phyloP scores from a whole-genome alignment of 2,113 vertebrate genomes.

The Ceuthmochares aereus region DNA sequence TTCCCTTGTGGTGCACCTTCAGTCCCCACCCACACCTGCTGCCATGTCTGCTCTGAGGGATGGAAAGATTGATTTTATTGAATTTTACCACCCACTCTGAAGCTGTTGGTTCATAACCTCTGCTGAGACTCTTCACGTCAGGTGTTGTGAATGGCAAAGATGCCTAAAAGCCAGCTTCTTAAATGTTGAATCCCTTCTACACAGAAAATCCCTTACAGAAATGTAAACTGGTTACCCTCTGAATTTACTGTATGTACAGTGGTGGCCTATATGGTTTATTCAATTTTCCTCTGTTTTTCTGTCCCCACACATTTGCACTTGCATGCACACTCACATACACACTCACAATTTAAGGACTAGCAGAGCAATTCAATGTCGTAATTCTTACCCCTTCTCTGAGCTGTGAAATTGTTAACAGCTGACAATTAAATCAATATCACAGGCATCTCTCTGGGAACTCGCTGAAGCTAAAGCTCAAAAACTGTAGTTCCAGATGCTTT shows the following conservation, averaged over 20 bases:
- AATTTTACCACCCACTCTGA: conserved; percentile 24
- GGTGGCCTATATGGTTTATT: not conserved
- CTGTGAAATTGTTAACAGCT: not conserved
- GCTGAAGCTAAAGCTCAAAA: not conserved
- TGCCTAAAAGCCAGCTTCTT: not conserved
- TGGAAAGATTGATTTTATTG: conserved; percentile 36
- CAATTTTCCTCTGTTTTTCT: not conserved
- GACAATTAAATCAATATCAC: not conserved
- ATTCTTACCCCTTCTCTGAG: not conserved
- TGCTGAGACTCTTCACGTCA: not conserved
- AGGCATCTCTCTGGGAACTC: fast-evolving
- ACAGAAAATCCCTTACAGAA: not conserved
- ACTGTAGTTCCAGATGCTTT: not conserved
- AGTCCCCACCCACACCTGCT: conserved; percentile 7
- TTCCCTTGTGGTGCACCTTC: not conserved
- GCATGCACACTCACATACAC: too few relatives aligned
- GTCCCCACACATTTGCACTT: not conserved
- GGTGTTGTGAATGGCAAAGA: not conserved
- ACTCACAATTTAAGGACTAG: not conserved
- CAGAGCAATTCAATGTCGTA: not conserved
- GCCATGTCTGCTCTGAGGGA: not conserved
- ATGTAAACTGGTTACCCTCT: not conserved
- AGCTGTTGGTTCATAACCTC: not conserved
- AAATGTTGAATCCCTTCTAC: not conserved
- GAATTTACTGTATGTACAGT: fast-evolving